These are phyloP conservation scores for Oreocharis arfaki DNA, from an alignment of 2,113 vertebrate species.

Conservation along the genomic window DNA sequence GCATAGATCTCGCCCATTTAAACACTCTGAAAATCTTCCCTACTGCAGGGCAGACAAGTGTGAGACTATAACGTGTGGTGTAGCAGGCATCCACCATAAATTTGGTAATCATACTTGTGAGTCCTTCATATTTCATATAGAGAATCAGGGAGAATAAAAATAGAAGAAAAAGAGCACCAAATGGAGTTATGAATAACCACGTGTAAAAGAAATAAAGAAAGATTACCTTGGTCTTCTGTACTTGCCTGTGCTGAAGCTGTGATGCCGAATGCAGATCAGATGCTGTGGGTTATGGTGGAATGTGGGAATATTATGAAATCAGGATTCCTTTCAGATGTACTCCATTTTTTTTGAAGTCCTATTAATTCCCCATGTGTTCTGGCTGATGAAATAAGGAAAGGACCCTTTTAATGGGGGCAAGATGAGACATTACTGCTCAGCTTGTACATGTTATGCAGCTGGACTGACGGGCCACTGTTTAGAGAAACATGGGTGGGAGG, in stretches of 20 bases:
- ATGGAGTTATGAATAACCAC: constrained; percentile 19
- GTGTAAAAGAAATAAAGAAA: constrained; percentile 43
- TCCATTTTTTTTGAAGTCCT: constrained; percentile 15
- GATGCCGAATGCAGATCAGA: background rate
- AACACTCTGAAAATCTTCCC: constrained; percentile 64
- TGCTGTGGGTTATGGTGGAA: constrained; percentile 20
- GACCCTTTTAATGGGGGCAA: constrained; percentile 62
- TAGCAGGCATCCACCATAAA: constrained; percentile 59
- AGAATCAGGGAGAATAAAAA: background rate
- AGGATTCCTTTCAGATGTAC: constrained; percentile 28
- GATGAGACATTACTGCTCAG: constrained; percentile 68
- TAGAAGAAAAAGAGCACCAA: background rate
- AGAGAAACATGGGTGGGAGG: constrained; percentile 67
- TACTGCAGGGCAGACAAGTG: constrained; percentile 67
- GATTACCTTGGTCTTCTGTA: constrained; percentile 1
- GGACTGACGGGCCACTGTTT: constrained; percentile 73
- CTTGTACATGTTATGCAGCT: constrained; percentile 76
- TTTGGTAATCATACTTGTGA: constrained; percentile 62
- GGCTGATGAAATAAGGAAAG: constrained; percentile 55
- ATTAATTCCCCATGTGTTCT: constrained; percentile 14
- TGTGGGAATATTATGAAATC: constrained; percentile 8
- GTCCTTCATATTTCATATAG: constrained; percentile 61
- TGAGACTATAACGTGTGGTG: constrained; percentile 37
- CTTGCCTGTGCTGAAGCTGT: constrained; percentile 30
- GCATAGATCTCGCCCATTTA: constrained; percentile 65